Evolutionary conservation across 1,140 invertebrate genomes (phyloP), one percentile per base, ranked within the genome.

Genomic region (Zophobas atratus): DNA sequence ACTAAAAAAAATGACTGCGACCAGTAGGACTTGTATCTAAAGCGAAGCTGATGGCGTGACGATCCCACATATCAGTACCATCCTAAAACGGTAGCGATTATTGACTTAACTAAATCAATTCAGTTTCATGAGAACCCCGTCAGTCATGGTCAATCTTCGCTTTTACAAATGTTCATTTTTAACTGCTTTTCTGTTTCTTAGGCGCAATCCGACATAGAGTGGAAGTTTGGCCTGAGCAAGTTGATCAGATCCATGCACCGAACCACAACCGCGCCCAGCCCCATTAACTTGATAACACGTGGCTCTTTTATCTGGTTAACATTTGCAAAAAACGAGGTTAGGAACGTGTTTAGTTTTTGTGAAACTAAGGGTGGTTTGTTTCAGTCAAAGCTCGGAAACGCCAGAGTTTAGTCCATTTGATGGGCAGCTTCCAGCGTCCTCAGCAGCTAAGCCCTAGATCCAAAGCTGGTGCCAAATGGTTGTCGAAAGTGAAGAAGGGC

Each of bases 181-280:
- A 3, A 67, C 32, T 67, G 35, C 36, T 38, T 60, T 63, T n/a
- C 1, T 78, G 63, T 77, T 80, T 32, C 6, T 35, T 85, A 98
- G 92, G 97, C 98, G 53, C 98, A 99, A 91, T 99, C 98, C n/a
- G 98, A 99, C 88, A 99, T 98, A 82, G 98, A 99, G 88, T 99
- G 98, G 98, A 99, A 99, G 88, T 99, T 98, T 86, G 98, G 98
- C 39, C 88, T 99, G 82, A 99, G 98, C 53, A 99, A 99, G 89
- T 90, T 99, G 81, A 99, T 99, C 84, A 90, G 98, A 80, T 98
- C 98, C 85, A 99, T 99, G 98, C 98, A 99, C 88, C 93, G 98
- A 84, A 99, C 98, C 3, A 97, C 96, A 48, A 97, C 97, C 1
- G 98, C 98, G 1, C 98, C 99, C 0, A 96, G 98, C 1, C 98